Conservation (phyloP, 2,113 vertebrate species). For the Phalacrocorax pelagicus region DNA sequence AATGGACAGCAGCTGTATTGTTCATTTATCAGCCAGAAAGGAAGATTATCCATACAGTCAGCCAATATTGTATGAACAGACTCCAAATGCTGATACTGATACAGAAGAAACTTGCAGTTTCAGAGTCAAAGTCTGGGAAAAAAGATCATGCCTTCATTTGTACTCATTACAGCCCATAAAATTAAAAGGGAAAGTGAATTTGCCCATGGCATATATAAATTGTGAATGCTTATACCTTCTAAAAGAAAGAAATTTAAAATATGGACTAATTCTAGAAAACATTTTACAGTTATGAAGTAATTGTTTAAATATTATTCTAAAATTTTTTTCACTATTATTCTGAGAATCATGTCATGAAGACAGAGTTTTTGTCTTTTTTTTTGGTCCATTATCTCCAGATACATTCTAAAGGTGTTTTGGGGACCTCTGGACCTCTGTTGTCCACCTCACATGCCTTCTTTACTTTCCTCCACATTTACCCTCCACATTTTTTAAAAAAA, state of each 20-base stretch:
- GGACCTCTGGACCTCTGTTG: background rate
- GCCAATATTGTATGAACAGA: background rate
- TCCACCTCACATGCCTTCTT: background rate
- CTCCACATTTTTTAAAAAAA: background rate
- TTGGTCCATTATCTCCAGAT: background rate
- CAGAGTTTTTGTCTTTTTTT: background rate
- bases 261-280: background rate
- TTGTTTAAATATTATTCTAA: background rate
- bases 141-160: background rate
- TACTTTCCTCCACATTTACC: background rate
- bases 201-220: background rate
- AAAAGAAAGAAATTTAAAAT: background rate
- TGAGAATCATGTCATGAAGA: background rate
- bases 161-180: background rate
- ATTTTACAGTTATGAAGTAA: background rate
- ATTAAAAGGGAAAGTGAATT: background rate
- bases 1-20: background rate
- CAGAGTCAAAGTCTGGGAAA: background rate
- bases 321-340: background rate
- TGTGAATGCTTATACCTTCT: background rate
- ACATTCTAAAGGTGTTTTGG: background rate
- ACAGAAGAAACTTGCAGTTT: background rate
- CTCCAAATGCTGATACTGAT: background rate
- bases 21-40: background rate
- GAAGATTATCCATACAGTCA: background rate